Evolutionary conservation across 2,797 vertebrate genomes (phyloP).

Genomic region (Argya squamiceps): DNA sequence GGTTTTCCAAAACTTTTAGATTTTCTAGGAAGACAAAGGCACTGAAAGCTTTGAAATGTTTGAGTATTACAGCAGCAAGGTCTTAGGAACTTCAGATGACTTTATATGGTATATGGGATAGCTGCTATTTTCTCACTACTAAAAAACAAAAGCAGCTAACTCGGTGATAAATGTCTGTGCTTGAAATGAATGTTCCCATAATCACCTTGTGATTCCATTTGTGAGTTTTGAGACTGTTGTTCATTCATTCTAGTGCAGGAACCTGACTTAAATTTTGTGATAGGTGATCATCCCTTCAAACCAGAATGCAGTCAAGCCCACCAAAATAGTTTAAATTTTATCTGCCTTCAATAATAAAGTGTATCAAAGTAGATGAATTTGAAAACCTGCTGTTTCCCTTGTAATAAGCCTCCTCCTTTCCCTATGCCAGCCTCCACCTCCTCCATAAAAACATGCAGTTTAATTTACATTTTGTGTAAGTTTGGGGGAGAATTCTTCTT

Average conservation of each 20-base stretch:
- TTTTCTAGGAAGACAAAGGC: neutral
- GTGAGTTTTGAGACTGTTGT: neutral
- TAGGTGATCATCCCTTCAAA: neutral
- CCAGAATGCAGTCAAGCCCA: neutral
- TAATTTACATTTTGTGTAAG: neutral
- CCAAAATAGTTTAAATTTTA: neutral
- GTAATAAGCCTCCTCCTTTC: accelerated
- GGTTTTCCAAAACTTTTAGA: neutral
- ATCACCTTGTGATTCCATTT: neutral
- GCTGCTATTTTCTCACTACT: neutral
- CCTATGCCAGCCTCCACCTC: neutral
- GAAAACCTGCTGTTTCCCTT: neutral
- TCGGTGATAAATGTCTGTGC: neutral
- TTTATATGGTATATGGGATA: neutral
- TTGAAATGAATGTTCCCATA: neutral
- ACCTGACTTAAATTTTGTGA: neutral
- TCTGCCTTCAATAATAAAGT: neutral
- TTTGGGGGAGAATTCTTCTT: neutral
- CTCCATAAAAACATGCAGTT: neutral
- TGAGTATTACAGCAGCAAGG: neutral
- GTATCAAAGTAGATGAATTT: neutral
- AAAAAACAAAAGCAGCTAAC: neutral
- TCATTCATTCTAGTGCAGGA: neutral
- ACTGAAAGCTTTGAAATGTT: neutral
- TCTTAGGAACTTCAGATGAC: neutral